Percentiles rank a stretch among this genome's conserved stretches.
phyloP scores from a whole-genome alignment of 2,113 vertebrate species.

The Uria lomvia region DNA sequence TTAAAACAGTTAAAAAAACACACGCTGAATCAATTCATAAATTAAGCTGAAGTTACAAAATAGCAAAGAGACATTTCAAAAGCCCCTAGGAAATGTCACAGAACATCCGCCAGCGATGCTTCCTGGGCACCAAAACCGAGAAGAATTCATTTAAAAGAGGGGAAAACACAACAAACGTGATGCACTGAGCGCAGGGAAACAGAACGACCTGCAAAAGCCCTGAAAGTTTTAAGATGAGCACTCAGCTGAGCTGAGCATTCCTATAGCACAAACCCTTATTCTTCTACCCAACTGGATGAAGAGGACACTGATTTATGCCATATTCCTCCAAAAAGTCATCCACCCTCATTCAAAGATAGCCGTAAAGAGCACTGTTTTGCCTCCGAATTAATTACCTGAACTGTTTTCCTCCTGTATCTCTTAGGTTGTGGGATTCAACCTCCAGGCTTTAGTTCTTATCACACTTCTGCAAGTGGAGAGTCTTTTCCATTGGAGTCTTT shows the following conservation, averaged over 20 bases:
- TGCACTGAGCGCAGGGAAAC: neutral
- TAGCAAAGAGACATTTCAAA: neutral
- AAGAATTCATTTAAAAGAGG: neutral
- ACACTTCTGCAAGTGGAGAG: neutral
- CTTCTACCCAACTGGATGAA: neutral
- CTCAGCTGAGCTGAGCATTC: neutral
- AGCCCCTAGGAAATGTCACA: neutral
- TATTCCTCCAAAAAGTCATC: neutral
- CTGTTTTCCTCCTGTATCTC: neutral
- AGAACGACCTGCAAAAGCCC: neutral
- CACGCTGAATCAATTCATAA: neutral
- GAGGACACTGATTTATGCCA: neutral
- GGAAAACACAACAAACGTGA: neutral
- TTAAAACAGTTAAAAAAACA: neutral
- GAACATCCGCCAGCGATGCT: neutral
- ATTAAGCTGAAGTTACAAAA: neutral
- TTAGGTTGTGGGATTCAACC: neutral
- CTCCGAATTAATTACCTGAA: neutral
- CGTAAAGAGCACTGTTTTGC: neutral
- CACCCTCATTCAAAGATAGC: neutral
- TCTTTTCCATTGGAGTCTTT: neutral
- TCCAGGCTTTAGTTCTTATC: neutral
- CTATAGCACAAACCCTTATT: fast-evolving
- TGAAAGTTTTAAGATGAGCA: neutral
- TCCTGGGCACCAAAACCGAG: neutral